Evolutionary conservation across 2,888 invertebrate species (phyloP).

Genomic region (Heteromurus nitidus): DNA sequence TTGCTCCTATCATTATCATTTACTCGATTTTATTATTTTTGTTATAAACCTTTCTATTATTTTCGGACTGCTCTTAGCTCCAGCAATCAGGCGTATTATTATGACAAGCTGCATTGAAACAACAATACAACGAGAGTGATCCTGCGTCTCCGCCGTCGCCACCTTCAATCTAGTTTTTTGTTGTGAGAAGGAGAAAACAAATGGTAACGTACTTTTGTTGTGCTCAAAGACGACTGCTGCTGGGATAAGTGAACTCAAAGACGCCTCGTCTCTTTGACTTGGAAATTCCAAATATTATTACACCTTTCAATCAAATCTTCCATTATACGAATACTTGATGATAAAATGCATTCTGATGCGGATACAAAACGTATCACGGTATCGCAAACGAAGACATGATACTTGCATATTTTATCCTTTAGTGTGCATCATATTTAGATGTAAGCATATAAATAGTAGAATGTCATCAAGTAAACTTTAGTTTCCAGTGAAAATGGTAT

Average conservation of each 20-base stretch:
- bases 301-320: conserved; percentile 55
- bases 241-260: not conserved
- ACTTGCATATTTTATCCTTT: no score
- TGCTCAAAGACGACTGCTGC: conserved; percentile 20
- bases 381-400: no score
- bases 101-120: conserved; percentile 21
- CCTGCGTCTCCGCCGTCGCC: conserved; percentile 51
- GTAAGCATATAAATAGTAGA: no score
- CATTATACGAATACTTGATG: no score
- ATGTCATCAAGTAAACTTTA: no score
- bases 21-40: no score
- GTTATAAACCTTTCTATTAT: not conserved
- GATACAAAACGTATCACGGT: no score
- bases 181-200: not conserved
- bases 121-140: conserved; percentile 46
- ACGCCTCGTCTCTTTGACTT: not conserved
- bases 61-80: not conserved
- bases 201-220: not conserved
- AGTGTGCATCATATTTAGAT: no score
- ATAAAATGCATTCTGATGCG: no score
- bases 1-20: no score
- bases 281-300: conserved; percentile 33
- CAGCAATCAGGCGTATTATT: conserved; percentile 32
- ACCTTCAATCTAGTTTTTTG: conserved; percentile 44
- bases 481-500: no score